Base-by-base conservation (phyloP, 2,113 vertebrate genomes). In the Numida meleagris region DNA sequence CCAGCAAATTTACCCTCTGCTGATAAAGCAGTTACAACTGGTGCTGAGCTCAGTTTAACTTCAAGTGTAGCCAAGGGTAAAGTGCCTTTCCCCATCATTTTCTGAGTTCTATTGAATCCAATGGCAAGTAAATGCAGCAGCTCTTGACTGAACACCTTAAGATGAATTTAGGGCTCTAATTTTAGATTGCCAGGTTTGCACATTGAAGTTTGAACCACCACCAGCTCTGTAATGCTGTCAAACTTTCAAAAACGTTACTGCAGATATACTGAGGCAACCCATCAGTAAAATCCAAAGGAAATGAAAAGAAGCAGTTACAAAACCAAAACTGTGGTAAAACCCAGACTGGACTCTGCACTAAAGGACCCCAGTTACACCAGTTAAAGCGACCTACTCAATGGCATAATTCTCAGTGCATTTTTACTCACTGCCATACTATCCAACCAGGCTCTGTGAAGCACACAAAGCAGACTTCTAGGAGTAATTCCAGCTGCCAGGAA, bases 1-100 rank as follows among this genome's bases (percentile, higher is more conserved):
- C 80, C 88, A 95, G 94, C 93, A 97, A 78, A 95, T 97, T 94
- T 62, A 88, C 58, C 76, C 90, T 62, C 77, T 96, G 95, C 96
- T 96, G 96, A 96, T 88, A 82, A 96, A 88, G 94, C 94, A 95
- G 82, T 89, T 96, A 90, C 36, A 93, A 82, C 51, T 65, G 79
- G 19, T 79, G 82, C 86, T 92, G 94, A 95, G 88, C 73, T 90
- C 80, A 58, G 73, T 86, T 94, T 93, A 94, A 93, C 76, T 93
- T 80, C 94, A 93, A 94, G 76, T 46, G 66, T 90, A 96, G 80
- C 70, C 93, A 93, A 97, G 91, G 86, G 51, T 95, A 96, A 94
- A 66, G 51, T 58, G 57, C 46, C 79, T 92, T 86, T 66, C 73
- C 53, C 58, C 43, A 58, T 53, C 0, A 48, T 81, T 95, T 95